A percentile compares a stretch with the other conserved stretches of the same genome.
phyloP scores from a whole-genome alignment of 2,113 vertebrate species.

The Lepus timidus region DNA sequence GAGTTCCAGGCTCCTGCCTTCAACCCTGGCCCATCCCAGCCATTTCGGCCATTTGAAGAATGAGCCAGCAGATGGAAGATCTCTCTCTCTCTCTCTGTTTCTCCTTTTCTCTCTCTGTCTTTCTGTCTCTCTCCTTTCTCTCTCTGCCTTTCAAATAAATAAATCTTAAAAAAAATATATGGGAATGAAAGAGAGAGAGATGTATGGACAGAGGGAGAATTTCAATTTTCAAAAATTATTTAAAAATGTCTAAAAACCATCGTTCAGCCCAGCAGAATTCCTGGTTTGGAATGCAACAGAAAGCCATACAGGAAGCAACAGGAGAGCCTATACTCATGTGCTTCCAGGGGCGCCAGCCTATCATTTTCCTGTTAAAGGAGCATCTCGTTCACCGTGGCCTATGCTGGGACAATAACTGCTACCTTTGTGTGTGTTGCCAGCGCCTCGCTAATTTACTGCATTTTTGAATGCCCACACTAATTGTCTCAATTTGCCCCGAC shows the following conservation, averaged over 20 bases:
- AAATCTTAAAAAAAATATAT: no score
- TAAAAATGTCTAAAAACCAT: background rate
- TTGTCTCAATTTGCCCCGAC: slow-evolving; percentile 46
- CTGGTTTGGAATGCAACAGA: background rate
- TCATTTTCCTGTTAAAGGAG: slow-evolving; percentile 55
- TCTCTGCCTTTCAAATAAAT: no score
- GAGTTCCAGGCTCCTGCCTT: no score
- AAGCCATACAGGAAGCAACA: background rate
- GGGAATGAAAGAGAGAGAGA: background rate
- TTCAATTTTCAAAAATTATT: background rate
- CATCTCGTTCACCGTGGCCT: background rate
- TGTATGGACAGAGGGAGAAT: background rate
- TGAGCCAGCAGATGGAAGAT: no score
- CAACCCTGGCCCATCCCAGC: no score
- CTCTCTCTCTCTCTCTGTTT: no score
- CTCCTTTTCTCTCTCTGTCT: no score
- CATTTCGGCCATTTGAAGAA: no score
- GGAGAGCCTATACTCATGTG: background rate
- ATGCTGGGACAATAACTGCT: background rate
- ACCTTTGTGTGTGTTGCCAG: slow-evolving; percentile 13
- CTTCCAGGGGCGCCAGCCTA: background rate
- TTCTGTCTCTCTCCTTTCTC: no score
- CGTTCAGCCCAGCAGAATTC: background rate
- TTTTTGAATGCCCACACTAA: background rate
- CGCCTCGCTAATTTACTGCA: background rate